A percentile compares a stretch with the other conserved stretches of the same genome.
phyloP scores from a whole-genome alignment of 1,140 invertebrate species.

The Orius laevigatus region DNA sequence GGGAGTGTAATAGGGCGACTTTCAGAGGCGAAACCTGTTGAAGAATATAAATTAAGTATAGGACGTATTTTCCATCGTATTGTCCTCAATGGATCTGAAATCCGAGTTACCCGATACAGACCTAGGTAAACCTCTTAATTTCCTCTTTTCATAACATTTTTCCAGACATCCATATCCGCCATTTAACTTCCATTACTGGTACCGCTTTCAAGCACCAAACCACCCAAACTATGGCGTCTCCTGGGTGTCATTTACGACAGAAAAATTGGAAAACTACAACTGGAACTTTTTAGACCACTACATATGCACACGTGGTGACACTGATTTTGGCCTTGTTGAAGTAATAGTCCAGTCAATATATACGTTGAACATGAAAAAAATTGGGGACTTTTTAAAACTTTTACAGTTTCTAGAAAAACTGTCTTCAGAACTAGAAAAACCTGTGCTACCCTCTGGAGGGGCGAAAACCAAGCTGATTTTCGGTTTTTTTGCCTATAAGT shows the following conservation, averaged over 20 bases:
- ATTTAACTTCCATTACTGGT: constrained; percentile 77
- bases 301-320: constrained; percentile 82
- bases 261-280: constrained; percentile 90
- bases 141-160: constrained; percentile 6
- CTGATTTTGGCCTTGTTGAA: constrained; percentile 71
- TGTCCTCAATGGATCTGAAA: constrained; percentile 60
- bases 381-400: no score
- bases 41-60: constrained; percentile 72
- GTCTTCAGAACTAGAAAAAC: no score
- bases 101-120: constrained; percentile 81
- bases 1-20: constrained; percentile 27
- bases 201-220: constrained; percentile 84
- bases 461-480: no score
- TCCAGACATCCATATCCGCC: constrained; percentile 77
- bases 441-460: no score
- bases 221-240: constrained; percentile 89
- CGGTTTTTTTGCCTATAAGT: no score
- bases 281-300: constrained; percentile 98
- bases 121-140: constrained; percentile 48
- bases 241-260: constrained; percentile 82
- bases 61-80: constrained; percentile 90
- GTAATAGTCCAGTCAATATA: no score
- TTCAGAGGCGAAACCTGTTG: constrained; percentile 26
- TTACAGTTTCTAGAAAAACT: no score
- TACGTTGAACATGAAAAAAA: no score